Percentiles rank a stretch among this genome's conserved stretches.
These are phyloP conservation scores for Borostomias antarcticus DNA, from an alignment of 2,797 vertebrate species.

Conservation along the genomic window DNA sequence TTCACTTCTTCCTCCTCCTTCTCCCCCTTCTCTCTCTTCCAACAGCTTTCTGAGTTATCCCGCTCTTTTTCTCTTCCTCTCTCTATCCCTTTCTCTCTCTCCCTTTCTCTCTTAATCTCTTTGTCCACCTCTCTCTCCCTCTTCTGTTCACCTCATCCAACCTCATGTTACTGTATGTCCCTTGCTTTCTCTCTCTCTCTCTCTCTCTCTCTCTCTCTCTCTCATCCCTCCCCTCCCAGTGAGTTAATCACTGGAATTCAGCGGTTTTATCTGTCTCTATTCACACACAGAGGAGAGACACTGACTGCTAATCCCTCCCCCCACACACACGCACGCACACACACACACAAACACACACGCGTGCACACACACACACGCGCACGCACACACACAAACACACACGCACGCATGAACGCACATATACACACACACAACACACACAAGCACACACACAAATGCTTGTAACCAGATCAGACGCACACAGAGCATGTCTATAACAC, in stretches of 20 bases:
- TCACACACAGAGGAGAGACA: constrained; percentile 65
- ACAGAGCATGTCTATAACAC: too few relatives aligned
- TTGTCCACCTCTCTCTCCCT: neutral
- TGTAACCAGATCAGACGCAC: too few relatives aligned
- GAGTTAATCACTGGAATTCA: constrained; percentile 88
- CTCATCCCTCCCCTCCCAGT: constrained; percentile 21
- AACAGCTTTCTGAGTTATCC: neutral
- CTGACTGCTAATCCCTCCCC: constrained; percentile 63
- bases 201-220: constrained; percentile 60
- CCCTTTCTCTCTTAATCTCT: neutral
- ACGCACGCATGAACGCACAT: too few relatives aligned
- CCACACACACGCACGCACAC: constrained; percentile 28
- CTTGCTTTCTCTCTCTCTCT: constrained; percentile 11
- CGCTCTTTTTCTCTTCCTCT: neutral
- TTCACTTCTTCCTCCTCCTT: neutral
- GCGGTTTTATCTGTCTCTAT: constrained; percentile 76
- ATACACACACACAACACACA: too few relatives aligned
- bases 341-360: neutral
- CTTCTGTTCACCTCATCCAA: neutral
- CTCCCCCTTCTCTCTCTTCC: neutral
- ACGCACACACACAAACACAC: too few relatives aligned
- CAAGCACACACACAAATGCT: too few relatives aligned
- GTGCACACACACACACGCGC: too few relatives aligned
- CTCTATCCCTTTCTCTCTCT: too few relatives aligned
- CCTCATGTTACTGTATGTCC: neutral